Conservation (phyloP, 2,113 vertebrate species). For the Pavo muticus region DNA sequence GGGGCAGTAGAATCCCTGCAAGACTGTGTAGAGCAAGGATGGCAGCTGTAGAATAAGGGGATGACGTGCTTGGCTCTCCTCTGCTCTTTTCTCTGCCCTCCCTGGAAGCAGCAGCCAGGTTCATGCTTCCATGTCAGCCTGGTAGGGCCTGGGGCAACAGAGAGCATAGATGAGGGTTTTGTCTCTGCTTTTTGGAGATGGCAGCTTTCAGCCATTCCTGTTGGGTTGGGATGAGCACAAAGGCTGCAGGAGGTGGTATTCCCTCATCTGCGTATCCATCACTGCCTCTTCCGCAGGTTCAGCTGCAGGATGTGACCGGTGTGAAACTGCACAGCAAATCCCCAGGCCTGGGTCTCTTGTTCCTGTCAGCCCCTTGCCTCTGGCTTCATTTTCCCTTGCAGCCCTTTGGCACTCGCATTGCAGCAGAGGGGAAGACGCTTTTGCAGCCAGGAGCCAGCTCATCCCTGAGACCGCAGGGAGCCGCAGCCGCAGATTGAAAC, state of each 20-base stretch:
- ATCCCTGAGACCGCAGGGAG: fast-evolving
- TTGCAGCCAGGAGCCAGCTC: neutral
- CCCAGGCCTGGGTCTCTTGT: neutral
- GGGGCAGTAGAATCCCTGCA: neutral
- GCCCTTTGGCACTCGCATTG: fast-evolving
- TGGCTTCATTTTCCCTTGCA: neutral
- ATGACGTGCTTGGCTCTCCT: neutral
- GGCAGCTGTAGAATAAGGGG: fast-evolving
- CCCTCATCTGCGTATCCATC: too few species aligned
- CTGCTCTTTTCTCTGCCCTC: neutral
- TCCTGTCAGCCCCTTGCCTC: neutral
- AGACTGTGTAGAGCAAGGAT: neutral
- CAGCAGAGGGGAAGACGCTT: neutral
- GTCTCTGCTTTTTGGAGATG: neutral
- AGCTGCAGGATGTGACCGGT: neutral
- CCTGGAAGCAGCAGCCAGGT: neutral
- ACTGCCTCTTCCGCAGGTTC: neutral
- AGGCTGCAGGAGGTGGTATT: too few species aligned
- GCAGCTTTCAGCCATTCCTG: neutral
- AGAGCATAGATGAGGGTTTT: neutral
- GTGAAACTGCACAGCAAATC: neutral
- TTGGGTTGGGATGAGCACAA: neutral
- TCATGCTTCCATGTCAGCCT: neutral
- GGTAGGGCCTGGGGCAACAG: neutral
- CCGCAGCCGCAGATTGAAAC: neutral